These are phyloP conservation scores for Megaceryle maxima DNA, from an alignment of 2,113 vertebrate genomes.

Conservation along the genomic window DNA sequence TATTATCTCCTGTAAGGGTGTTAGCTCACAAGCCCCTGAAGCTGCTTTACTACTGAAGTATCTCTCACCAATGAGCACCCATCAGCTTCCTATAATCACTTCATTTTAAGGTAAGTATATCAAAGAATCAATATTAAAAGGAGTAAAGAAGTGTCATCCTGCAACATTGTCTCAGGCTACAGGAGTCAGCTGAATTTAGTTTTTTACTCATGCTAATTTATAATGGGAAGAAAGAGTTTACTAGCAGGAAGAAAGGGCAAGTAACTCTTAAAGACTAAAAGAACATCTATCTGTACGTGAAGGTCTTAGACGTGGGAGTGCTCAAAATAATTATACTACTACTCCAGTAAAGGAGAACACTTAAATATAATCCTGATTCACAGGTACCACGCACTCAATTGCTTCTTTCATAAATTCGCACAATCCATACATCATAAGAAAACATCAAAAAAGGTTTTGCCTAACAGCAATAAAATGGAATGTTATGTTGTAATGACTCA, in stretches of 20 bases:
- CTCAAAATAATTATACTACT: neutral
- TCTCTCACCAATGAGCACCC: neutral
- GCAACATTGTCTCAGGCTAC: neutral
- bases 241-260: neutral
- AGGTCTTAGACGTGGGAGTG: neutral
- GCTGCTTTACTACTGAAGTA: constrained; percentile 17
- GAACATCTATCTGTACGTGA: neutral
- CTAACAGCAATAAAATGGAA: constrained; percentile 35
- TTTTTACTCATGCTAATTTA: neutral
- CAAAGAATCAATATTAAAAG: constrained; percentile 15
- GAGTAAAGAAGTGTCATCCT: neutral
- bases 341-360: neutral
- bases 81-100: constrained; percentile 8
- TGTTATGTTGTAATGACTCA: constrained; percentile 24
- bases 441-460: constrained; percentile 14
- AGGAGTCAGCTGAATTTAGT: neutral
- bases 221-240: neutral
- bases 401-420: constrained; percentile 54
- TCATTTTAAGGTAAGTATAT: constrained; percentile 18
- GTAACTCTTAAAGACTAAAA: neutral
- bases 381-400: constrained; percentile 15
- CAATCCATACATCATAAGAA: constrained; percentile 1
- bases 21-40: neutral
- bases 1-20: neutral
- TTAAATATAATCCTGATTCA: constrained; percentile 51